Evolutionary conservation across 2,113 vertebrate species (phyloP).

Genomic region (Chaenocephalus aceratus): DNA sequence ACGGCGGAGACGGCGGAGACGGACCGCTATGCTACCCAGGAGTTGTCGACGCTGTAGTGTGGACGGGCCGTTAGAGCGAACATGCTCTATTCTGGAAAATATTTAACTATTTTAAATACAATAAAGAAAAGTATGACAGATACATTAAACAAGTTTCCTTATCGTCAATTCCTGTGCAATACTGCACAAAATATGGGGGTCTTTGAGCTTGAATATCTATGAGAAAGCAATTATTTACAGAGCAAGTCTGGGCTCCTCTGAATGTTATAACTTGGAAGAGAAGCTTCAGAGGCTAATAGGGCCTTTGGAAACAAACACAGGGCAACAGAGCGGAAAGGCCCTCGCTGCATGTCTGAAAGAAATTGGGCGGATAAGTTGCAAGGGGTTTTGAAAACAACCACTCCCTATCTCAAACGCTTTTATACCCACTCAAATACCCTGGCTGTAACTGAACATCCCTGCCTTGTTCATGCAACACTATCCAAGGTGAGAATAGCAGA

Average conservation of each 20-base stretch:
- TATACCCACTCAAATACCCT: slow-evolving; percentile 3
- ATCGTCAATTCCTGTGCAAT: slow-evolving; percentile 2
- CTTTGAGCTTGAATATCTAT: slow-evolving; percentile 4
- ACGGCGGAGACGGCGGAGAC: too few relatives aligned
- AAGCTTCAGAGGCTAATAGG: slow-evolving; percentile 54
- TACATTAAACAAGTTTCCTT: slow-evolving; percentile 4
- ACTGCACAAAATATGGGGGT: background rate
- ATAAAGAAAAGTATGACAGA: background rate
- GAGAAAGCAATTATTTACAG: slow-evolving; percentile 56
- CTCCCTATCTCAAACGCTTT: slow-evolving; percentile 45
- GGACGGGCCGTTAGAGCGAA: too few relatives aligned
- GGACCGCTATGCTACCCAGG: too few relatives aligned
- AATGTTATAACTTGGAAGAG: slow-evolving; percentile 40
- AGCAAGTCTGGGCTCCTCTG: slow-evolving; percentile 1
- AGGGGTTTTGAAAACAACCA: slow-evolving; percentile 51
- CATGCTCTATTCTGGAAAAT: too few relatives aligned
- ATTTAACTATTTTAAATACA: too few relatives aligned
- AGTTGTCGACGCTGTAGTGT: too few relatives aligned
- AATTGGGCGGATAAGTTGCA: slow-evolving; percentile 67
- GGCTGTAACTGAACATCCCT: slow-evolving; percentile 2
- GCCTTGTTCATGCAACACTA: slow-evolving; percentile 60
- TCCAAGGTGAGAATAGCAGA: slow-evolving; percentile 54
- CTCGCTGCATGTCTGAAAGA: slow-evolving; percentile 53
- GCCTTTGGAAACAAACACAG: slow-evolving; percentile 57
- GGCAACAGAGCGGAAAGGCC: slow-evolving; percentile 60